Base-by-base conservation (phyloP, 1,140 invertebrate species). In the Monochamus saltuarius region DNA sequence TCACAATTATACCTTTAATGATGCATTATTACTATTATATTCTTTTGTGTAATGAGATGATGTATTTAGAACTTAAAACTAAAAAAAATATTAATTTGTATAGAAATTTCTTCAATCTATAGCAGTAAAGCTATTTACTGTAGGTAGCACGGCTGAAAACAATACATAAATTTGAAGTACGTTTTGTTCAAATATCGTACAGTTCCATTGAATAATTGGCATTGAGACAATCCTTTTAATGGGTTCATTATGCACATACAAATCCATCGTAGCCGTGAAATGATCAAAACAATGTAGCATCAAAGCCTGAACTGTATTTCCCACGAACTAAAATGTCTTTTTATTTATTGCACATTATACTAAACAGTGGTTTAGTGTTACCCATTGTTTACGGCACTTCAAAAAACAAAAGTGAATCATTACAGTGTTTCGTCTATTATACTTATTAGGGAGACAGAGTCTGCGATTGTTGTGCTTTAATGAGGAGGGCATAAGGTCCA, bases 321-420 rank as follows among this genome's bases (percentile, higher is more conserved):
- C 58, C 64, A 68, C 62, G 66, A 40, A 59, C 34, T 19, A 61
- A 56, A 58, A 37, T 59, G 46, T 61, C 38, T 56, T 62, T 62
- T 58, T 67, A 67, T 67, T 67, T 65, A 67, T 67, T 64, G 62
- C 65, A 53, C 62, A 64, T 61, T 60, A 63, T 65, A 45, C 53
- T 64, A 67, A 67, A 65, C 65, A 67, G 65, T 65, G 65, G 65
- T 67, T 61, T 68, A 65, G 56, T 64, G 66, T 68, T 68, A 65
- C 66, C 61, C 64, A 68, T 68, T 68, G 66, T 68, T 68, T 66
- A 61, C 45, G 60, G 47, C 61, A 68, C 66, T 68, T 65, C 59
- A 66, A 57, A 56, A 68, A 68, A 68, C 67, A 69, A 69, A 56
- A 69, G 64, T 62, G 64, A 69, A 69, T 69, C 64, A 69, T 66